Evolutionary conservation across 2,888 invertebrate species (phyloP).

Genomic region (Noctua comes): DNA sequence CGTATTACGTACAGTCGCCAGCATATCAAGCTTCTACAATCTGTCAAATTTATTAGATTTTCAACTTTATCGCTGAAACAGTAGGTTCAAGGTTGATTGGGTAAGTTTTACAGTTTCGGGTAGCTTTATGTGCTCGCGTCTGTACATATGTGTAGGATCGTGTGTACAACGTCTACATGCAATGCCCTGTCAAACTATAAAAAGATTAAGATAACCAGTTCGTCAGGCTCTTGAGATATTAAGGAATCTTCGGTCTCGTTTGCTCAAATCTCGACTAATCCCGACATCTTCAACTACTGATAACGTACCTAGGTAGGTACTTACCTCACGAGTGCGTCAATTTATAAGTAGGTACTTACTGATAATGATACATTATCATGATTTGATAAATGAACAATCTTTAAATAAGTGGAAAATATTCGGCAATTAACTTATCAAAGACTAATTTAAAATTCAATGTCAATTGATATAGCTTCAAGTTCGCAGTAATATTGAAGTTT

Average conservation of each 20-base stretch:
- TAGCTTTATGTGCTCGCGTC: too few species aligned
- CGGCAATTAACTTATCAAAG: constrained; percentile 14
- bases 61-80: too few species aligned
- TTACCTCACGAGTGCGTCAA: constrained; percentile 55
- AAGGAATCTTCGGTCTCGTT: constrained; percentile 62
- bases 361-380: constrained; percentile 55
- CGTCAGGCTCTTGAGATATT: constrained; percentile 61
- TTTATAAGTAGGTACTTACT: constrained; percentile 57
- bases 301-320: constrained; percentile 54
- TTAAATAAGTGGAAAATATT: constrained; percentile 36
- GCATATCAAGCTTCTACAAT: too few species aligned
- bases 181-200: constrained; percentile 45
- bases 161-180: constrained; percentile 27
- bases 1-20: constrained; percentile 29
- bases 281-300: constrained; percentile 71
- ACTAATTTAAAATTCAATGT: background rate
- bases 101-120: too few species aligned
- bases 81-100: too few species aligned
- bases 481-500: background rate
- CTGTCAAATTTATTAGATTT: too few species aligned
- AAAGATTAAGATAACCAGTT: constrained; percentile 63
- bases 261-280: constrained; percentile 78
- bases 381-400: constrained; percentile 47
- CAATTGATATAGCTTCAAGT: background rate
- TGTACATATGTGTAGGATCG: background rate